Base-by-base conservation (phyloP, 2,113 vertebrate genomes). In the Cynoglossus semilaevis region DNA sequence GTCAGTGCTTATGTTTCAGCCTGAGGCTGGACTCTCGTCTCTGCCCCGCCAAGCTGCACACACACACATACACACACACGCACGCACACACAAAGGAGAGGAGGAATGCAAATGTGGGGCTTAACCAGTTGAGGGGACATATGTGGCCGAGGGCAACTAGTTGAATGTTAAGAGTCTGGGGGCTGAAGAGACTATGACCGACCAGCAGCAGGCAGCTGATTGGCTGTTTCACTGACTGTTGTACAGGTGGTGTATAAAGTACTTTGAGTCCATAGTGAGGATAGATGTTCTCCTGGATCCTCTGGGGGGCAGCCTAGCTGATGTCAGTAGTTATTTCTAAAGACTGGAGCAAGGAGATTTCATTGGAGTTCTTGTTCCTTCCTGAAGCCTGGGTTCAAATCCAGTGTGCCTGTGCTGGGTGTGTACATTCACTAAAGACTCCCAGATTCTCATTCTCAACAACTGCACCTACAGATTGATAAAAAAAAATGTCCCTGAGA, bases 201-300 rank as follows among this genome's bases (percentile, higher is more conserved):
- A 64, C 14, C 10, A 41, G 51, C 72, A 53, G 1, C 14, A 10
- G 45, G 51, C 72, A 53, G 1, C 50, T 41, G 38, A 41, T 11
- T 13, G 38, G 4, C 38, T 41, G 22, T 6, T 35, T 60, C 72
- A 50, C 63, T 58, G 56, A 19, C 65, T 63, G 64, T 46, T 40
- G 45, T 52, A 46, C 37, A 47, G 70, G 49, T 44, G 35, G 52
- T 42, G 38, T 58, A 45, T 57, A 56, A 57, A 10, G 37, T 2
- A 44, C 70, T 70, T 38, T 5, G 13, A 48, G 52, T 42, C 17
- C 19, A 48, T 14, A 7, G 18, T 51, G 56, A 69, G 63, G 65
- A 74, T 79, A 74, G 15, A 40, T 37, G 45, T 55, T 57, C 43
- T 53, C 46, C 44, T 16, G 80, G 77, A 78, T n/a, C 75, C 81